Conservation (phyloP, 2,888 invertebrate genomes). For the Drosophila emarginata region DNA sequence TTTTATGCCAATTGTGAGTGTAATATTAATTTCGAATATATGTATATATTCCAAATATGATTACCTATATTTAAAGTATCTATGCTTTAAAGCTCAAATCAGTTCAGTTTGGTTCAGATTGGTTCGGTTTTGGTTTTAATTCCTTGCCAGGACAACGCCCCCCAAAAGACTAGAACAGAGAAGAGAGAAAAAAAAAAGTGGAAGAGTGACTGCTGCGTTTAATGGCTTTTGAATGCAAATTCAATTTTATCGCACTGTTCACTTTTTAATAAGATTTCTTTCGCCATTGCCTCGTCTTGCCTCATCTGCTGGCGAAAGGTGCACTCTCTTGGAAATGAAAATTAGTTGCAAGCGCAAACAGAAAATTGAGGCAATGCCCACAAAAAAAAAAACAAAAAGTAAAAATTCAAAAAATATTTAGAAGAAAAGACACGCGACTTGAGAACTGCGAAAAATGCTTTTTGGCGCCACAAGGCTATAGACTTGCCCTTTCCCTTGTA, state of each 20-base stretch:
- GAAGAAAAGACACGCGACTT: conserved; percentile 65
- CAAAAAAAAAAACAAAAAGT: conserved; percentile 24
- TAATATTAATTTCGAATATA: conserved; percentile 57
- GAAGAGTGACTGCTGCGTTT: conserved; percentile 80
- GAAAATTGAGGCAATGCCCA: conserved; percentile 36
- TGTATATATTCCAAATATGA: conserved; percentile 4
- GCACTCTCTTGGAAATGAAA: conserved; percentile 77
- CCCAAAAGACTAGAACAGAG: conserved; percentile 33
- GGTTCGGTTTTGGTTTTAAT: conserved; percentile 57
- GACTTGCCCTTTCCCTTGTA: conserved; percentile 38
- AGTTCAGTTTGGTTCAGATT: conserved; percentile 18
- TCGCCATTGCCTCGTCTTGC: conserved; percentile 15
- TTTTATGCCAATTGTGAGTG: conserved; percentile 49
- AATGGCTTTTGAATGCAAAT: conserved; percentile 82
- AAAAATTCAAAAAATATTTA: conserved; percentile 20
- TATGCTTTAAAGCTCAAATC: background rate
- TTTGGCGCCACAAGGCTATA: conserved; percentile 67
- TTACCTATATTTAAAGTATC: conserved; percentile 26
- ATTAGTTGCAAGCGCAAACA: conserved; percentile 71
- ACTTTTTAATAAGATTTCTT: conserved; percentile 80
- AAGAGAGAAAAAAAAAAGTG: conserved; percentile 36
- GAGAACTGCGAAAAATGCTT: conserved; percentile 66
- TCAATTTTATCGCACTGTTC: conserved; percentile 81
- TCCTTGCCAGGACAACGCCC: conserved; percentile 61
- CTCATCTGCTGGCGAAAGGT: conserved; percentile 60